Evolutionary conservation across 2,113 vertebrate species (phyloP).

Genomic region (Cryptomyrus ogoouensis): DNA sequence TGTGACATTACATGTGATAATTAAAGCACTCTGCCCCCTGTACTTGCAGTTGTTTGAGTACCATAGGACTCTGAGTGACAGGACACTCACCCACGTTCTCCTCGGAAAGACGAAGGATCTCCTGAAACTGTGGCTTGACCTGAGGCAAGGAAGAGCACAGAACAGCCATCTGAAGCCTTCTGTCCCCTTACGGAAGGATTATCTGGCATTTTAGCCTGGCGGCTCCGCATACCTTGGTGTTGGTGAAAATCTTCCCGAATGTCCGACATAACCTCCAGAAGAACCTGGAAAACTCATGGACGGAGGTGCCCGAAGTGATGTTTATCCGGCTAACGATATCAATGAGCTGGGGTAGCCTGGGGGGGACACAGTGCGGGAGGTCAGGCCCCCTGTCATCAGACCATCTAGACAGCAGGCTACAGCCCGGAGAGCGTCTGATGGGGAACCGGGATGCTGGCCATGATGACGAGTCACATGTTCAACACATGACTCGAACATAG

Average conservation of each 20-base stretch:
- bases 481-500: background rate
- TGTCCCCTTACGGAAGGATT: background rate
- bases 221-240: conserved; percentile 80
- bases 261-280: conserved; percentile 98
- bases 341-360: conserved; percentile 92
- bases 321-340: conserved; percentile 94
- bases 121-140: conserved; percentile 98
- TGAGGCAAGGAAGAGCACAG: conserved; percentile 39
- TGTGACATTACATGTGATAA: background rate
- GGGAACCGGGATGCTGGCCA: background rate
- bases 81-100: conserved; percentile 86
- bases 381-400: background rate
- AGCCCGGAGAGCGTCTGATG: background rate
- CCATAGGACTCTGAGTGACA: background rate
- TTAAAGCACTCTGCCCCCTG: background rate
- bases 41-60: background rate
- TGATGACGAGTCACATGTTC: background rate
- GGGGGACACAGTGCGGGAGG: conserved; percentile 11
- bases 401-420: background rate
- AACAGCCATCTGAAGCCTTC: background rate
- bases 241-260: conserved; percentile 97
- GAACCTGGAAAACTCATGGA: conserved; percentile 97
- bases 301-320: conserved; percentile 86
- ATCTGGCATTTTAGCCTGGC: background rate
- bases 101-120: conserved; percentile 93